Base-by-base conservation (phyloP, 1,140 invertebrate genomes). In the Dendrolimus punctatus region DNA sequence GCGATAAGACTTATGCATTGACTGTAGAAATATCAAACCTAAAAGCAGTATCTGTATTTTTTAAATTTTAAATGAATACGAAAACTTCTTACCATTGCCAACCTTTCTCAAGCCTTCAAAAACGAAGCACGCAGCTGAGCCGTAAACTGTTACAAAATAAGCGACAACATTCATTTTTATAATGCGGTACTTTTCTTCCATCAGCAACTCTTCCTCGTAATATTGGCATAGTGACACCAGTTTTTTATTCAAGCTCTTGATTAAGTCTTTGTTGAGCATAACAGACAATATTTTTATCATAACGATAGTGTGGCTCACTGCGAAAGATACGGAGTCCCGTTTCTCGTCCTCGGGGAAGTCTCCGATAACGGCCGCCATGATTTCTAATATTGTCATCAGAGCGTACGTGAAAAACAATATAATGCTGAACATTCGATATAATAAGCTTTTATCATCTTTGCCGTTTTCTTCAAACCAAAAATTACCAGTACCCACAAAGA, bases 281-380 rank as follows among this genome's bases (percentile, higher is more conserved):
- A 83, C 64, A 7, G 68, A 79, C 6, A 73, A 71, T 57, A 83
- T 73, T 60, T 85, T 83, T 36, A 78, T 66, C 65, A 83, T 71
- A 38, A 83, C 73, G 38, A 83, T 70, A 4, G 72, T 71, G 44
- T 85, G 82, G 58, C 76, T 77, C 23, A 76, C 70, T 2, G 76
- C 75, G 42, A 81, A 78, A 6, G 76, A 72, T 6, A 80, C 58
- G 0, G 70, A 71, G 50, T 85, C 80, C 37, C 73, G 64, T 64
- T 71, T 73, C 52, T 85, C 78, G 39, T 83, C 78, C 51, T 71
- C 57, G 5, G 80, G 75, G 46, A 77, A 81, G 37, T 77, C 60
- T 0, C 72, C 78, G 43, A 73, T 64, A n/a, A 71, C 23, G 8
- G 68, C 76, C 2, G 76, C 81, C 53, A 76, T 62, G 49, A 80